Evolutionary conservation across 1,140 invertebrate genomes (phyloP), one percentile per base, ranked within the genome.

Genomic region (Conopomorpha cramerella): DNA sequence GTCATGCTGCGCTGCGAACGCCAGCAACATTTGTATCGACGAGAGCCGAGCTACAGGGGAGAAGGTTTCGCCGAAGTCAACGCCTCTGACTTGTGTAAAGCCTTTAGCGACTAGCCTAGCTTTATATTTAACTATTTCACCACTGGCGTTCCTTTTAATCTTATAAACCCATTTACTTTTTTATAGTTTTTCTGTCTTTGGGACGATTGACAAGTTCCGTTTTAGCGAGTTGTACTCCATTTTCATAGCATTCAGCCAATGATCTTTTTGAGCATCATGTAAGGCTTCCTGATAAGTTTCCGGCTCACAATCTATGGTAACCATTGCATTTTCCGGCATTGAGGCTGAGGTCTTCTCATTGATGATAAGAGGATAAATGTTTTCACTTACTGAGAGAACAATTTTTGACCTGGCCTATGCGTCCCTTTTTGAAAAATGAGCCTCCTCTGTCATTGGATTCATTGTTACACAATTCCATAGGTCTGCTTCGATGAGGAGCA

Each of bases 21-120:
- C 28, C 3, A 29, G 4, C 11, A 29, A 23, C 10, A 23, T 6
- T 10, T 10, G 4, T 10, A 23, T 10, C 19, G 19, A 23, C 4
- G 19, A 23, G 4, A 23, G 19, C 10, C 19, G 4, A 23, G 19
- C 19, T 6, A 23, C 19, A 6, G 38, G 14, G 1, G 43, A 33
- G 32, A 38, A 50, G 7, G 36, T 38, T 29, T 38, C 36, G 28
- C 46, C 7, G 45, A 51, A 73, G 43, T 74, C 60, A 13, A 66
- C 45, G 17, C 47, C 56, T 16, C 31, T 8, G 33, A 38, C 44
- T 38, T 68, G 59, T 6, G 38, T 34, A 42, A 35, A 67, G 1
- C 67, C 57, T 39, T 51, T 49, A 13, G 51, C 63, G 19, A 77
- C 63, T 33, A 78, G 49, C 33, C 73, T 25, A 18, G 78, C 66